Base-by-base conservation (phyloP, 2,797 vertebrate species). In the Sus cebifrons region DNA sequence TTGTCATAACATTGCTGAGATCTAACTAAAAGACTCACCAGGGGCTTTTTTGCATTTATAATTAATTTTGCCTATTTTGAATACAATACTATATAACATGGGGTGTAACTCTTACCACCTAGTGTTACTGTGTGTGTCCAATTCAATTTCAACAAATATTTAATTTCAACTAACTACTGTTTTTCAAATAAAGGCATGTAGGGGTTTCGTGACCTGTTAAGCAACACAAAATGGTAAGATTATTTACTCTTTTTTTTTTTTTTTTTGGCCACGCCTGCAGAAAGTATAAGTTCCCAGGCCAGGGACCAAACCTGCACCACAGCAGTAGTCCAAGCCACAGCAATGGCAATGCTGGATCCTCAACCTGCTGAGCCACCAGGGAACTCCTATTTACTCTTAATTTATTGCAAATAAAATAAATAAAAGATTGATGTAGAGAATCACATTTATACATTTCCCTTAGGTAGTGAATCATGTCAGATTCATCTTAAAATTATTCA, bases 131-230 rank as follows among this genome's bases (percentile, higher is more conserved):
- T n/a, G 20, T 86, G 40, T 6, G 8, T 86, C 5, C 40, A 94
- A 88, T 81, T 93, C 58, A 67, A 90, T 87, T 49, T 91, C 54
- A 96, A 65, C 25, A 81, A 82, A 54, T 13, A 70, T 75, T 82
- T 40, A 25, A 86, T 95, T 92, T 77, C 58, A 96, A 86, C 32
- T 75, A 58, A 82, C 23, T 84, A 60, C 40, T 60, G 44, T 15
- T 90, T 75, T 9, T 23, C 67, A 20, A 90, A n/a, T 74, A 90
- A 87, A 67, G 21, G 44, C 27, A 85, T 36, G 5, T 54, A 32
- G 90, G 15, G 0, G 1, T 20, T 32, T 18, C 65, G 75, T 56
- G 70, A 71, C 21, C n/a, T 90, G 32, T 83, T 87, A 91, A 89
- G 75, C 17, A 94, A 71, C 32, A 65, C 49, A 91, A 73, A 83